Conservation (phyloP, 2,888 invertebrate genomes). For the Acanthoscelides obtectus region DNA sequence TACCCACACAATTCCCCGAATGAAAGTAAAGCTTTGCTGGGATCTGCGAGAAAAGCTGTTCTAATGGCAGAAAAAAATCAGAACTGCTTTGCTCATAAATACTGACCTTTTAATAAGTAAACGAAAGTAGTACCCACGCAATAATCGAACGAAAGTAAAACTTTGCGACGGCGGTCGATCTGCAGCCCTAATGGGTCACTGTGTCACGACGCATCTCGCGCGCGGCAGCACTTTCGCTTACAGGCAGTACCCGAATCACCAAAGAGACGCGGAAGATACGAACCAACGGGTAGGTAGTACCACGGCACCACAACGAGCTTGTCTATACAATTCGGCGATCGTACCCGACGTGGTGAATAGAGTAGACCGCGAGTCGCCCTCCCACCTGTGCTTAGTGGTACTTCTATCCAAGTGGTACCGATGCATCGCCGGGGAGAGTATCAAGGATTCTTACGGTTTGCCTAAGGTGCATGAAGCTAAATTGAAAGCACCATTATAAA, state of each 20-base stretch:
- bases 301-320: not conserved
- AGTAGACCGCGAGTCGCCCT: not conserved
- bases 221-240: not conserved
- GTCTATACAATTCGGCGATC: not conserved
- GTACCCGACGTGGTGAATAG: not conserved
- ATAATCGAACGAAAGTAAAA: not conserved
- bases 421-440: not conserved
- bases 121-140: not conserved
- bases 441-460: not conserved
- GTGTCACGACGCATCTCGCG: not conserved
- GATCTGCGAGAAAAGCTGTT: no score
- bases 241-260: not conserved
- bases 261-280: not conserved
- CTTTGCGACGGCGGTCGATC: not conserved
- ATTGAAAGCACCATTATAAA: no score
- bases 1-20: not conserved
- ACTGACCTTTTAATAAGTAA: not conserved
- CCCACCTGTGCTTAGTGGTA: not conserved
- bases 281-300: not conserved
- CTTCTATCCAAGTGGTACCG: not conserved
- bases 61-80: not conserved
- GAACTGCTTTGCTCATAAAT: not conserved
- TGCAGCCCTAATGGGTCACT: not conserved
- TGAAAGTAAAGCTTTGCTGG: not conserved
- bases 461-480: no score